phyloP scores from a whole-genome alignment of 2,113 vertebrate genomes.

The Enhydra lutris region DNA sequence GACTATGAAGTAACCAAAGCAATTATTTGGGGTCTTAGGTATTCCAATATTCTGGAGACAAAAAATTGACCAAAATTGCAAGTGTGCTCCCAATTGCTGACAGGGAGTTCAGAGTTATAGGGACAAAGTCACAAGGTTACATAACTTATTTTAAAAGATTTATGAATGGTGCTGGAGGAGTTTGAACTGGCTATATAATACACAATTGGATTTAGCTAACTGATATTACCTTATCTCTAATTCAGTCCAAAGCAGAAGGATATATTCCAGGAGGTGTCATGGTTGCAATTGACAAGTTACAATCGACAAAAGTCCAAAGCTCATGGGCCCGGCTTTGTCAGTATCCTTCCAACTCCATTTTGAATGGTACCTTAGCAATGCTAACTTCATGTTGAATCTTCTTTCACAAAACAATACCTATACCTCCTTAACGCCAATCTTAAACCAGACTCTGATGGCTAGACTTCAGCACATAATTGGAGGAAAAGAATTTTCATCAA shows the following conservation, averaged over 20 bases:
- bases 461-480: not conserved
- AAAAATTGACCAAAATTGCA: not conserved
- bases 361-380: not conserved
- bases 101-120: not conserved
- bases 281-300: not conserved
- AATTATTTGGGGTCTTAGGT: not conserved
- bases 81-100: not conserved
- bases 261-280: not conserved
- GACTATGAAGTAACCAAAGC: not conserved
- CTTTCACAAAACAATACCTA: not conserved
- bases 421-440: not conserved
- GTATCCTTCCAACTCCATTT: not conserved
- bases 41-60: not conserved
- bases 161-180: not conserved
- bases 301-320: not conserved
- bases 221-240: not conserved
- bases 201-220: not conserved
- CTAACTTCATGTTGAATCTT: not conserved
- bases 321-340: not conserved
- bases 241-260: not conserved
- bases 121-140: not conserved
- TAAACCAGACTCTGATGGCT: not conserved
- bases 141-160: not conserved
- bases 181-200: not conserved
- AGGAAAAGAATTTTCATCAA: not conserved